Evolutionary conservation across 2,113 vertebrate species (phyloP).

Genomic region (Hiodon alosoides): DNA sequence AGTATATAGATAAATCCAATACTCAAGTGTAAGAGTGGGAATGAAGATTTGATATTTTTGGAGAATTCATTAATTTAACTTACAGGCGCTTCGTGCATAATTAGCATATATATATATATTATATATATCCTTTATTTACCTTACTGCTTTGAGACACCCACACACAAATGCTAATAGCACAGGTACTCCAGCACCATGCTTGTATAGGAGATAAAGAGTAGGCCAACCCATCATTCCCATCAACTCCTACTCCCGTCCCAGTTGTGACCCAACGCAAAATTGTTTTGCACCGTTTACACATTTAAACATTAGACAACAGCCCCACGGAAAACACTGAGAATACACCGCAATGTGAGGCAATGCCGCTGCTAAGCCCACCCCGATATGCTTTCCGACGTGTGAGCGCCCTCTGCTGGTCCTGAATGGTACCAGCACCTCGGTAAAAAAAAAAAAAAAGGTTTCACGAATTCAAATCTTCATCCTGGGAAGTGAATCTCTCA

Average conservation of each 20-base stretch:
- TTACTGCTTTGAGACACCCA: conserved; percentile 60
- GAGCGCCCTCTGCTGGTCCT: conserved; percentile 82
- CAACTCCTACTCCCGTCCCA: conserved; percentile 69
- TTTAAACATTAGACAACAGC: conserved; percentile 17
- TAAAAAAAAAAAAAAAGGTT: neutral
- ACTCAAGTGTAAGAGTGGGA: conserved; percentile 7
- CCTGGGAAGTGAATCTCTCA: neutral
- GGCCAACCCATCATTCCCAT: conserved; percentile 68
- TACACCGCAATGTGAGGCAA: too few species aligned
- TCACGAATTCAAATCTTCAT: neutral
- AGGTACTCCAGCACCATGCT: conserved; percentile 64
- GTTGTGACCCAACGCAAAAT: conserved; percentile 60
- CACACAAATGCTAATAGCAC: conserved; percentile 68
- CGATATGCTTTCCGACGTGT: conserved; percentile 52
- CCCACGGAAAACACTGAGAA: neutral
- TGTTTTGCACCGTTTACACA: conserved; percentile 64
- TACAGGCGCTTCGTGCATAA: conserved; percentile 46
- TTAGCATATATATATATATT: conserved; percentile 39
- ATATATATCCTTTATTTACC: conserved; percentile 60
- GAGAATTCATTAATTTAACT: conserved; percentile 41
- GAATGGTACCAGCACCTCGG: conserved; percentile 43
- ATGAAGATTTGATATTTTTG: conserved; percentile 6
- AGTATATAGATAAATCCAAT: neutral
- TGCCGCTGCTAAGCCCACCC: neutral
- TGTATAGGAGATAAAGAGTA: conserved; percentile 64